Evolutionary conservation across 1,140 invertebrate genomes (phyloP).

Genomic region (Eubasilissa regina): DNA sequence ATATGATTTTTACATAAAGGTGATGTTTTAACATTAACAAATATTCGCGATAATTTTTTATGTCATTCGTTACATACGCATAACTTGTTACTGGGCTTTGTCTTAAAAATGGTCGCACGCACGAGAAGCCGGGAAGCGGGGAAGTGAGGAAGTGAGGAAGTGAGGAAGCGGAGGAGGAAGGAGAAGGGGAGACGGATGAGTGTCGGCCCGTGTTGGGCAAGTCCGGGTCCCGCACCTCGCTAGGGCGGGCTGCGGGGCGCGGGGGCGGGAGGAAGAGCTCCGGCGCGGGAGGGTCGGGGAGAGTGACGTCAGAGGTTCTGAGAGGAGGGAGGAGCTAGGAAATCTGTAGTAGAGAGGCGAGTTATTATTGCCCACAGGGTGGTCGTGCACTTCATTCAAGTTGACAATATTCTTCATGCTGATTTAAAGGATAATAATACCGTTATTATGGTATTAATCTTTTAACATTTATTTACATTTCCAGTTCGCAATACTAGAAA

Average conservation of each 20-base stretch:
- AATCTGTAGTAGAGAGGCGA: slow-evolving; percentile 2
- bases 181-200: neutral
- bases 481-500: too few species aligned
- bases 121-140: neutral
- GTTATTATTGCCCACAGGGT: neutral
- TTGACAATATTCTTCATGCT: too few species aligned
- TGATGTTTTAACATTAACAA: too few species aligned
- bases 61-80: too few species aligned
- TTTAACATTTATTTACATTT: too few species aligned
- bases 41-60: too few species aligned
- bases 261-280: neutral
- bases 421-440: too few species aligned
- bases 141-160: neutral
- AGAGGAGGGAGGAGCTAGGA: slow-evolving; percentile 1
- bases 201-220: neutral
- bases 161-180: neutral
- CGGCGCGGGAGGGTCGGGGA: neutral
- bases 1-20: too few species aligned
- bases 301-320: slow-evolving; percentile 21
- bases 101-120: neutral
- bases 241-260: neutral
- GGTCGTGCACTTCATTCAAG: neutral
- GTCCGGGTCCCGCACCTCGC: neutral
- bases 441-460: too few species aligned
- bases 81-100: too few species aligned